Base-by-base conservation (phyloP, 1,140 invertebrate genomes). In the Artemia franciscana region DNA sequence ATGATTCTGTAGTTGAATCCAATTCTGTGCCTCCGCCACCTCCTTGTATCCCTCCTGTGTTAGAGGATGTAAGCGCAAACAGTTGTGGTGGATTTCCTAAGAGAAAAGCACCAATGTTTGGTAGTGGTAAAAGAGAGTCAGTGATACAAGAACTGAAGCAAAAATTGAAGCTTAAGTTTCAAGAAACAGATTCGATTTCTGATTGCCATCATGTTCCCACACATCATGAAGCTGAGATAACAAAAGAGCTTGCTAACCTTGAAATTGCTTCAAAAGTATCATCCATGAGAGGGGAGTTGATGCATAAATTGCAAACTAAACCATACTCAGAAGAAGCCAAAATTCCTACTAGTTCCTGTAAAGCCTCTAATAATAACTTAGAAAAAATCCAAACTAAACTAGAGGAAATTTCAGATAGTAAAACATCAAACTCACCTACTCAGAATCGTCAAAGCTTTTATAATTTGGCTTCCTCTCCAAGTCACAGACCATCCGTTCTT, bases 81-180 rank as follows among this genome's bases (percentile, higher is more conserved):
- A 18, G 21, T 18, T 18, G 21, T 12, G 21, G 3, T 12, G 21
- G 12, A 15, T 1, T 51, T 15, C 12, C 21, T 15, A 12, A 12
- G 21, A 51, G 21, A 18, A 51, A 51, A 18, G 15, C 59, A 2
- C 9, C 39, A 5, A 59, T 51, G 2, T 58, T 61, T 12, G 63
- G 39, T 5, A 63, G 60, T 5, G 23, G 30, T 1, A 39, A 58
- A 26, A 63, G 63, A 26, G 69, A 70, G 28, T 65, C 68, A 27
- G 68, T 70, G 69, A 70, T 70, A 27, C 67, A 66, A 1, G 69
- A 70, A 65, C 27, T 70, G 25, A 70, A 70, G 58, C 51, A 66
- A 1, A 70, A 70, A 25, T 57, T 70, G 39, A 66, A 66, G 60
- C 58, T 65, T 12, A 67, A 63, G 30, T 69, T 69, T 60, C 64